Conservation (phyloP, 1,140 invertebrate genomes). For the Drosophila oshimai region DNA sequence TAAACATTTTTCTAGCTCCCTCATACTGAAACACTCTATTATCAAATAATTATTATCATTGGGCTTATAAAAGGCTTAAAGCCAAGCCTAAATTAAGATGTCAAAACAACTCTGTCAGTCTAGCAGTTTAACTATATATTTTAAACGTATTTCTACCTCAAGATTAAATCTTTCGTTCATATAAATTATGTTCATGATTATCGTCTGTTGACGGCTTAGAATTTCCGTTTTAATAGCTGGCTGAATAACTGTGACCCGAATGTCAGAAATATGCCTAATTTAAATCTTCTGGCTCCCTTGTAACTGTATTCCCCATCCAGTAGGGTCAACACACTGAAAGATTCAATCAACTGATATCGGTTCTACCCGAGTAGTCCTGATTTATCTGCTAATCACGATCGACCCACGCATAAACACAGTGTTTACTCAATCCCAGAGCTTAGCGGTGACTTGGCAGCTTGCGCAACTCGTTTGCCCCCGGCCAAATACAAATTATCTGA, state of each 20-base stretch:
- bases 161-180: not conserved
- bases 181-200: not conserved
- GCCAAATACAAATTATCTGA: conserved; percentile 59
- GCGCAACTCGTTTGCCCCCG: conserved; percentile 64
- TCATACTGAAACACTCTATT: not conserved
- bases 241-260: not conserved
- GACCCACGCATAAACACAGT: conserved; percentile 38
- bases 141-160: too few relatives aligned
- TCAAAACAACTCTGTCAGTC: too few relatives aligned
- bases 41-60: not conserved
- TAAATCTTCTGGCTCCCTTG: not conserved
- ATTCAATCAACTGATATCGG: conserved; percentile 40
- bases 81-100: too few relatives aligned
- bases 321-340: conserved; percentile 17
- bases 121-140: too few relatives aligned
- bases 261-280: not conserved
- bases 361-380: conserved; percentile 15
- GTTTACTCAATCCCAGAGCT: conserved; percentile 47
- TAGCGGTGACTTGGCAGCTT: conserved; percentile 27
- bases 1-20: not conserved
- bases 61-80: not conserved
- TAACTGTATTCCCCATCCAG: not conserved
- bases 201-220: not conserved
- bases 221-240: not conserved
- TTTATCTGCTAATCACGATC: conserved; percentile 57